These are phyloP conservation scores for Cliona cf. orientalis DNA, from an alignment of 37 sponge, comb jelly and placozoan species.

Conservation along the genomic window DNA sequence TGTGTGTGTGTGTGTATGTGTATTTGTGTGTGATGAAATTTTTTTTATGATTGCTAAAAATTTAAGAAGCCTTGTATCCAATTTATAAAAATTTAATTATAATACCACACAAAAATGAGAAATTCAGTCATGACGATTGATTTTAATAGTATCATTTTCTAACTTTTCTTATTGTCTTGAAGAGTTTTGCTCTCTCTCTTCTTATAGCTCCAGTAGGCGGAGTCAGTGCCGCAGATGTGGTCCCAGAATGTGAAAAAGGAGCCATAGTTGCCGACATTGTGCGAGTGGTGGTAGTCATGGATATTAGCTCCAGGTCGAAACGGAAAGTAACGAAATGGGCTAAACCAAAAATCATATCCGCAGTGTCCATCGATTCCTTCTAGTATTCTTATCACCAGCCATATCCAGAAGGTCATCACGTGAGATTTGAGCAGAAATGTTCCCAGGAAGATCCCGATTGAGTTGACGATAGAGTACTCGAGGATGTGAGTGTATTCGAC, in stretches of 20 bases:
- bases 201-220: constrained; percentile 28
- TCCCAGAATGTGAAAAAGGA: constrained; percentile 77
- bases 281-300: constrained; percentile 81
- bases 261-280: constrained; percentile 76
- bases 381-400: constrained; percentile 30
- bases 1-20: neutral
- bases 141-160: neutral
- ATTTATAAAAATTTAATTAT: no score
- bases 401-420: constrained; percentile 55
- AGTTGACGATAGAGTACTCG: constrained; percentile 33
- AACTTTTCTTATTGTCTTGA: neutral
- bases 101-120: no score
- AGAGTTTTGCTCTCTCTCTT: neutral
- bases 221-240: constrained; percentile 73
- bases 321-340: constrained; percentile 80
- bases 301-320: constrained; percentile 75
- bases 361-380: constrained; percentile 66
- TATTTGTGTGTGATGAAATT: no score
- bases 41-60: no score
- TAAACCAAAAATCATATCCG: constrained; percentile 75
- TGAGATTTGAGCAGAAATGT: constrained; percentile 55
- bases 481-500: constrained; percentile 63
- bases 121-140: no score
- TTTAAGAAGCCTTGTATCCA: no score
- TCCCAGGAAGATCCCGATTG: constrained; percentile 51